Evolutionary conservation across 2,113 vertebrate species (phyloP), one percentile per base, ranked within the genome.

Genomic region (Prionailurus bengalensis): DNA sequence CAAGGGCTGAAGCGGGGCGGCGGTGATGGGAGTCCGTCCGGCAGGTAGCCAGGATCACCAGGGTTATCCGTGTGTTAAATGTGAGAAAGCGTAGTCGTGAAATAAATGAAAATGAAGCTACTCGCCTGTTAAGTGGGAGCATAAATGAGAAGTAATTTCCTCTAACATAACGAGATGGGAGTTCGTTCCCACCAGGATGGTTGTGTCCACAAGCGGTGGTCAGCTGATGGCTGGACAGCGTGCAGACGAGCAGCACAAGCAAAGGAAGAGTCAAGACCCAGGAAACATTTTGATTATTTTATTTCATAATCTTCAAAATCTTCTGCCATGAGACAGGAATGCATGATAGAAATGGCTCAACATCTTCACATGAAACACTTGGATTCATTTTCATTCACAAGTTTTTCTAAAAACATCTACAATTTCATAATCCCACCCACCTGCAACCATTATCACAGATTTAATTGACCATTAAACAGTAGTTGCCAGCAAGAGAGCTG

Each of bases 341-440:
- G 99, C 99, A 99, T 99, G 98, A 99, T 99, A 99, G 99, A 99
- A 99, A 99, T 99, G 99, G 99, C 99, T 99, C 99, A 99, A 99
- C 99, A 99, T 99, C 98, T 99, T 99, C 99, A 99, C 99, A 99
- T 99, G 99, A 99, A 99, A 99, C 99, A 99, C 98, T 96, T 97
- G 98, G 98, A 99, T 99, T 99, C 98, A 99, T 98, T 98, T 99
- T 99, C 99, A 98, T 99, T 99, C 99, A 99, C 99, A 98, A 99
- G 99, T 98, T 98, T 98, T 98, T 98, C 98, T 98, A 98, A 98
- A 99, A 98, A 99, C 98, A 98, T 98, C 98, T 98, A 99, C 95
- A 99, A 98, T 98, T 99, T 98, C 97, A 98, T 98, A 99, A 98
- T 98, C 98, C 98, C 97, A 98, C 98, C 97, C 98, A 98, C 98